Evolutionary conservation across 2,113 vertebrate species (phyloP).

Genomic region (Chionomys nivalis): DNA sequence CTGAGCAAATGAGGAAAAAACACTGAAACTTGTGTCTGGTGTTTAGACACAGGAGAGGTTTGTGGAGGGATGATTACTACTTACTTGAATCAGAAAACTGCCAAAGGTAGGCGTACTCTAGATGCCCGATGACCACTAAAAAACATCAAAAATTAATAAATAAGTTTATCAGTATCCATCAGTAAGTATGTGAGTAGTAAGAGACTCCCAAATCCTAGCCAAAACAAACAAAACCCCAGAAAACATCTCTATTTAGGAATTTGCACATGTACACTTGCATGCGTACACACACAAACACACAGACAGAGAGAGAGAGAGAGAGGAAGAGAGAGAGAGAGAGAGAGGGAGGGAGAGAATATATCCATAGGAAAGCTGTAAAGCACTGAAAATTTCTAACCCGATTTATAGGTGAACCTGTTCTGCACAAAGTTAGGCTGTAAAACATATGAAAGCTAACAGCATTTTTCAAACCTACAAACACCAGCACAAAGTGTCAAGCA

Average conservation of each 20-base stretch:
- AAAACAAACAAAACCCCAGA: neutral
- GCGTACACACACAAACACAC: neutral
- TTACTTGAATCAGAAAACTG: neutral
- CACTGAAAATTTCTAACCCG: neutral
- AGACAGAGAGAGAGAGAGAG: neutral
- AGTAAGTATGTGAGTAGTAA: neutral
- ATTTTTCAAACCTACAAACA: neutral
- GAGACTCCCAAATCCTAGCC: neutral
- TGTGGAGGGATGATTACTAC: neutral
- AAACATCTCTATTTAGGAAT: neutral
- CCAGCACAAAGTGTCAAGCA: neutral
- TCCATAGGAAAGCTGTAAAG: neutral
- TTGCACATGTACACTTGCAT: neutral
- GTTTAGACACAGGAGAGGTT: neutral
- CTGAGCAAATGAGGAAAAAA: neutral
- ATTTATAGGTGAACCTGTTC: neutral
- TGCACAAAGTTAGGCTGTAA: neutral
- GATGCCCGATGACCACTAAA: neutral
- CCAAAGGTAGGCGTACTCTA: neutral
- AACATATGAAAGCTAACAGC: neutral
- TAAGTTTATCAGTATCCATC: neutral
- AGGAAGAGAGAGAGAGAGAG: too few species aligned
- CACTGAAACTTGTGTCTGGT: neutral
- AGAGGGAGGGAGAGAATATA: neutral
- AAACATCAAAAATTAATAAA: neutral